Base-by-base conservation (phyloP, 2,888 invertebrate genomes). In the Galerucella calmariensis region DNA sequence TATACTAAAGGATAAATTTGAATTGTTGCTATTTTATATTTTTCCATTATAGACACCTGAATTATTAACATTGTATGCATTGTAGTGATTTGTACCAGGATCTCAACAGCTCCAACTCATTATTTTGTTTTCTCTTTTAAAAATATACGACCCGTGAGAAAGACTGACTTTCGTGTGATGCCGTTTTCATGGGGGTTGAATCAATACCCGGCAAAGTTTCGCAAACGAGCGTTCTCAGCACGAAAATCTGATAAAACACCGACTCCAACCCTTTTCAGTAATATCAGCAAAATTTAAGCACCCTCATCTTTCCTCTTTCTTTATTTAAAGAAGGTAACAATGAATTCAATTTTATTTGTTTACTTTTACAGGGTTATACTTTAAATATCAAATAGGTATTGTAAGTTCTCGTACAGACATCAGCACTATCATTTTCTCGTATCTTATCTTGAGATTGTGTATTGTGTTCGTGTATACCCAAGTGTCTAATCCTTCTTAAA, bases 151-250 rank as follows among this genome's bases (percentile, higher is more conserved):
- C 56, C 56, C 82, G 80, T 81, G 82, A 81, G 81, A 81, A 82
- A 80, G 77, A 67, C 8, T 41, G 35, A 41, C 73, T 78, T 79
- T 77, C 77, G 77, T 62, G 20, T 20, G 20, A 20, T 20, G 46
- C 63, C 72, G 68, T 81, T 80, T 76, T 80, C 48, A 83, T 83
- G 80, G 82, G 85, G 83, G 82, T 81, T 82, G 81, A 83, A 85
- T 85, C 84, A 82, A 85, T 84, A 83, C 10, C 20, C 48, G 79
- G 80, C 77, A 79, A 79, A 81, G 79, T 81, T 72, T 76, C 73
- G 79, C 78, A 77, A 82, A 82, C 79, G 78, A 81, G 82, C 82
- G 82, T 83, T 84, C 84, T 83, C 84, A 84, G 84, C 84, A 84
- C 84, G 84, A 84, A 83, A 78, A 84, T 84, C 84, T 83, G 84